Conservation (phyloP, 23 tunicate species). For the Halocynthia aurantium region DNA sequence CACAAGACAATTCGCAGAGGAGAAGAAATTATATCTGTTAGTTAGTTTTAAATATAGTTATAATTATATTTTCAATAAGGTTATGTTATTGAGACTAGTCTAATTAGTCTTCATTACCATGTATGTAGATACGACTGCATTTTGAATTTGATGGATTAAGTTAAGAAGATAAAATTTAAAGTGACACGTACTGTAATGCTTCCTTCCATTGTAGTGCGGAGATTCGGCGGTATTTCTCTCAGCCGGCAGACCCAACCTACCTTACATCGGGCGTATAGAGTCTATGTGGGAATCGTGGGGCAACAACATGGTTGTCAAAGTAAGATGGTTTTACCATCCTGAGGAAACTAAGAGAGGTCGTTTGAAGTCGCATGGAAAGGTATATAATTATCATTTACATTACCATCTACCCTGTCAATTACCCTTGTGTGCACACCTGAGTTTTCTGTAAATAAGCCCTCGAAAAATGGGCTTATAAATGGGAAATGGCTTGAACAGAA, state of each 20-base stretch:
- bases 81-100: neutral
- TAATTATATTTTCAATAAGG: no score
- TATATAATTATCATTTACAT: neutral
- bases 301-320: slow-evolving; percentile 48
- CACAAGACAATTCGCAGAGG: slow-evolving; percentile 33
- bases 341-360: slow-evolving; percentile 39
- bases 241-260: slow-evolving; percentile 44
- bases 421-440: no score
- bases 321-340: slow-evolving; percentile 63
- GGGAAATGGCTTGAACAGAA: no score
- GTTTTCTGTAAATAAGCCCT: no score
- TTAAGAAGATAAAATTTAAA: neutral
- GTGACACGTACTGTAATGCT: neutral
- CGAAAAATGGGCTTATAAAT: no score
- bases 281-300: slow-evolving; percentile 78
- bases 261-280: slow-evolving; percentile 50
- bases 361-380: slow-evolving; percentile 23
- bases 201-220: slow-evolving; percentile 28
- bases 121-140: neutral
- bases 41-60: neutral
- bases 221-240: slow-evolving; percentile 58
- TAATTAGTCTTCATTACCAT: neutral
- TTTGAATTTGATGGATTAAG: neutral
- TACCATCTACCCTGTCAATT: no score
- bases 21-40: slow-evolving; percentile 27